Base-by-base conservation (phyloP, 2,113 vertebrate species). In the Pholis gunnellus region DNA sequence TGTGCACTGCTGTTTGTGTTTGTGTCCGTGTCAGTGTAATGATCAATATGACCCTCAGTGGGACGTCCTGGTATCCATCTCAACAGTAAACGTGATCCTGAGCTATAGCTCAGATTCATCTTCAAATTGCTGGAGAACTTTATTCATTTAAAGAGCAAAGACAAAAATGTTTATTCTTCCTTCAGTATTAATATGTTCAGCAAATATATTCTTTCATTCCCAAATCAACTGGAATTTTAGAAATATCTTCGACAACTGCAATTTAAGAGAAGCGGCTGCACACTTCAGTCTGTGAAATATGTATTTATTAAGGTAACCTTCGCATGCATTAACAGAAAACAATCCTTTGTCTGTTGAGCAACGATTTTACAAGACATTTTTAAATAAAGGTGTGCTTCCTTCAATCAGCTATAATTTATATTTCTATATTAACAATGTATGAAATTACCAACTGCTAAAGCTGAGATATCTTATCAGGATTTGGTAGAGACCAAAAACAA, bases 1-100 rank as follows among this genome's bases (percentile, higher is more conserved):
- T 44, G 42, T 44, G 42, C 42, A 44, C 42, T 44, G 42, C 42
- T 17, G 44, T 46, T 15, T 46, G 27, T 63, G 15, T 44, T 4
- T 57, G 29, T 36, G 5, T 70, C 13, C 4, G 29, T 36, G 5
- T 70, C 13, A 2, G 31, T 70, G 65, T 42, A 27, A 64, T 75
- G 34, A 82, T 76, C 68, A 54, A 34, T 25, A 18, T 69, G 64
- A 75, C n/a, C 42, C 64, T 40, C n/a, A 11, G 52, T 38, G n/a
- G 42, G 54, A 69, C 31, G 22, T 74, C 31, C 68, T 29, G 10
- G 14, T 72, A 46, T 50, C 75, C 66, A 20, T 15, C 65, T 78
- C 64, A 46, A 2, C 27, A 50, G 34, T 42, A 34, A 63, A 75
- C 18, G 6, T 22, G 44, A 50, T 61, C 64, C 27, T 72, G 25